Evolutionary conservation across 2,888 invertebrate species (phyloP).

Genomic region (Epinotia demarniana): DNA sequence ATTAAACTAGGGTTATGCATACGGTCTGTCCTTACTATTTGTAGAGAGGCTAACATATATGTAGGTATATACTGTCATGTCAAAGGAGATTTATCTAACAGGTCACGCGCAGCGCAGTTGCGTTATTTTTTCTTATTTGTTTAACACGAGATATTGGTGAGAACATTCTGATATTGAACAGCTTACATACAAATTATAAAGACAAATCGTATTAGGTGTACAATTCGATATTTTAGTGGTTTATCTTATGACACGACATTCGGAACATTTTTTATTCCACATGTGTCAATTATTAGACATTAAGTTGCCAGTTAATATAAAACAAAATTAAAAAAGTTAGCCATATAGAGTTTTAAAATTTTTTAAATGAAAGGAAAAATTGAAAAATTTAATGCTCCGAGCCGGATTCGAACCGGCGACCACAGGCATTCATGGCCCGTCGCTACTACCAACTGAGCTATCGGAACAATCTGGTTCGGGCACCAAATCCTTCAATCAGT

Average conservation of each 20-base stretch:
- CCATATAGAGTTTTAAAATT: too few relatives aligned
- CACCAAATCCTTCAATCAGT: too few relatives aligned
- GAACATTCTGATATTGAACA: not conserved
- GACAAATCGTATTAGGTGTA: conserved; percentile 30
- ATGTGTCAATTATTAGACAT: too few relatives aligned
- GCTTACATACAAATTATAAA: conserved; percentile 14
- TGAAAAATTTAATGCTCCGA: too few relatives aligned
- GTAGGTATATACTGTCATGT: not conserved
- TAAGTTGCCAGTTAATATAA: not conserved
- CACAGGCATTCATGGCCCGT: too few relatives aligned
- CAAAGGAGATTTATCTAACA: not conserved
- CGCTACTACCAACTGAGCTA: too few relatives aligned
- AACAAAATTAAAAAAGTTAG: not conserved
- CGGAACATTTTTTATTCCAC: conserved; percentile 5
- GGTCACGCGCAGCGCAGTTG: not conserved
- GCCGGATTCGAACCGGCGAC: too few relatives aligned
- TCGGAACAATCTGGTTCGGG: too few relatives aligned
- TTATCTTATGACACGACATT: conserved; percentile 14
- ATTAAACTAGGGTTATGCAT: conserved; percentile 52
- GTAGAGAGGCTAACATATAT: not conserved
- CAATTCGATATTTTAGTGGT: conserved; percentile 1
- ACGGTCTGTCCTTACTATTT: conserved; percentile 26
- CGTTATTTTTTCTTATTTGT: too few relatives aligned
- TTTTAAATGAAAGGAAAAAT: too few relatives aligned
- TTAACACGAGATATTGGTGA: not conserved